phyloP scores from a whole-genome alignment of 2,113 vertebrate species.

The Callorhinus ursinus region DNA sequence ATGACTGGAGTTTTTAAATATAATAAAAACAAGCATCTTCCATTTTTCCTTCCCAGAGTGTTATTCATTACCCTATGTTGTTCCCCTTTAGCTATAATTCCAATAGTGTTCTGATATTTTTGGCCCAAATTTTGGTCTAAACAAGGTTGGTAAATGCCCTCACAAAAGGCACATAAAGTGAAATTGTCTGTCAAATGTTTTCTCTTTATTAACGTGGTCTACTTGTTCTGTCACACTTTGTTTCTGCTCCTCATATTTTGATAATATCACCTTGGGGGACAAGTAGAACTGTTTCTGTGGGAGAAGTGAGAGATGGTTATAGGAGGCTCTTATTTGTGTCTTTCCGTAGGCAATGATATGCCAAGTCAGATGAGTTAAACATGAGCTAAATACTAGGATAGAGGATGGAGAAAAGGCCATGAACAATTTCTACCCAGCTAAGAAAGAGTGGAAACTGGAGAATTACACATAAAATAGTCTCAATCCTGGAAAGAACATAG shows the following conservation, averaged over 20 bases:
- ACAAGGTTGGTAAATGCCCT: not conserved
- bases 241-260: not conserved
- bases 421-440: not conserved
- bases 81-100: not conserved
- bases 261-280: not conserved
- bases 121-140: not conserved
- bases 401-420: not conserved
- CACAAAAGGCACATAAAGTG: not conserved
- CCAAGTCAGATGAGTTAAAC: not conserved
- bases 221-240: not conserved
- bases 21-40: constrained; percentile 15
- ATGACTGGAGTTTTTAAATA: not conserved
- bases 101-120: not conserved
- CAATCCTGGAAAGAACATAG: not conserved
- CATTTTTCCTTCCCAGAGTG: not conserved
- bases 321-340: not conserved
- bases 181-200: not conserved
- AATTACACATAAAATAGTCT: not conserved
- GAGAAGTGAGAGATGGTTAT: not conserved
- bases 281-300: not conserved
- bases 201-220: not conserved
- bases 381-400: not conserved
- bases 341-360: not conserved
- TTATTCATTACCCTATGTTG: not conserved
- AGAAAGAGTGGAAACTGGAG: not conserved